Percentiles rank a stretch among this genome's conserved stretches.
Conservation (phyloP, 2,113 vertebrate species). For the Nesogale talazaci region DNA sequence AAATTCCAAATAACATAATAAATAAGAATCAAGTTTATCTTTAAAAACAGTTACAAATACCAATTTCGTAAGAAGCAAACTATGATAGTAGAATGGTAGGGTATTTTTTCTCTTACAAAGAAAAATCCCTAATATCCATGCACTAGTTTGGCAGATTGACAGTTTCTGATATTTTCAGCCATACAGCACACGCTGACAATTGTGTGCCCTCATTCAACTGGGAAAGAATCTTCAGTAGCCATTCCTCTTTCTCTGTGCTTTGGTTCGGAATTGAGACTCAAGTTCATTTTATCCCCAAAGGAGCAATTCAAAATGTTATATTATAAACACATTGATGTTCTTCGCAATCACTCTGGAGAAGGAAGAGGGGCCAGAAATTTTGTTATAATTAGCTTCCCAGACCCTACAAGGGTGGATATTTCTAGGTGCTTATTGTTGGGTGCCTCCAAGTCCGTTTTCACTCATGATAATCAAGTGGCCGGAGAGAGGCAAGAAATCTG, state of each 20-base stretch:
- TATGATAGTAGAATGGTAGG: not conserved
- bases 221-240: conserved; percentile 11
- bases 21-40: conserved; percentile 49
- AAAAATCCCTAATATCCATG: conserved; percentile 41
- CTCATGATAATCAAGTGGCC: not conserved
- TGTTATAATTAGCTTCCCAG: conserved; percentile 40
- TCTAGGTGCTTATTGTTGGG: too few species aligned
- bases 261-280: conserved; percentile 17
- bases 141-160: conserved; percentile 23
- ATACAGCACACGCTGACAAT: not conserved
- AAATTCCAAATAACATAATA: conserved; percentile 47
- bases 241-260: conserved; percentile 19
- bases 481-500: not conserved
- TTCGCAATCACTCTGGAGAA: conserved; percentile 11
- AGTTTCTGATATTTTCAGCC: conserved; percentile 51
- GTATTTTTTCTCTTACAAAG: not conserved
- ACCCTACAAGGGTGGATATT: not conserved
- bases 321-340: not conserved
- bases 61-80: conserved; percentile 15
- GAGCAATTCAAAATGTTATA: not conserved
- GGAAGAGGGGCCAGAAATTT: not conserved
- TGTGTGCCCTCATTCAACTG: not conserved
- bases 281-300: not conserved
- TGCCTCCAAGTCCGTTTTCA: too few species aligned
- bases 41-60: not conserved